Conservation (phyloP, 1,140 invertebrate genomes). For the Panagrolaimus sp. region DNA sequence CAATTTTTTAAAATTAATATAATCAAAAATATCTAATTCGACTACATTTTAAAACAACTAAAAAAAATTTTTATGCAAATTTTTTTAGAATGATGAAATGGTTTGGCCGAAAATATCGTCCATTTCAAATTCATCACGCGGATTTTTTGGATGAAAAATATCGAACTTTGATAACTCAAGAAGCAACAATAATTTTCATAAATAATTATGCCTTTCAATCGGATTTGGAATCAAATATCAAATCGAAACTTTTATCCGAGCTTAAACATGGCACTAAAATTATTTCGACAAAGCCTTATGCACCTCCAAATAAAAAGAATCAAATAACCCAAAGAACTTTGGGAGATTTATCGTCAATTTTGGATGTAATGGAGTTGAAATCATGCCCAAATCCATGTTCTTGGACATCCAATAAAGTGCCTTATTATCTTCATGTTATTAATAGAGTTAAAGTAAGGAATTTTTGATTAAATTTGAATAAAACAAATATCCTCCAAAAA, state of each 20-base stretch:
- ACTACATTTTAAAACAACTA: too few species aligned
- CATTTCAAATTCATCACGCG: slow-evolving; percentile 45
- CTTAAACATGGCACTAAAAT: slow-evolving; percentile 49
- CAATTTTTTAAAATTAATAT: too few species aligned
- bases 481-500: too few species aligned
- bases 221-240: slow-evolving; percentile 53
- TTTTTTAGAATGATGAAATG: slow-evolving; percentile 51
- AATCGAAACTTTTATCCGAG: slow-evolving; percentile 45
- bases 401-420: slow-evolving; percentile 52
- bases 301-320: slow-evolving; percentile 28
- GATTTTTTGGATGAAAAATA: slow-evolving; percentile 53
- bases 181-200: slow-evolving; percentile 59
- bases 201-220: slow-evolving; percentile 57
- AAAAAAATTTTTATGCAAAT: too few species aligned
- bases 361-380: slow-evolving; percentile 50
- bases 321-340: slow-evolving; percentile 49
- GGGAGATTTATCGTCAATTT: slow-evolving; percentile 49
- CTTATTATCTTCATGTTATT: slow-evolving; percentile 55
- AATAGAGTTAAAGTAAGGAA: slow-evolving; percentile 43
- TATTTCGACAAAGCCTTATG: slow-evolving; percentile 54
- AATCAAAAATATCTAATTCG: too few species aligned
- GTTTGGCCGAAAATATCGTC: slow-evolving; percentile 47
- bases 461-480: slow-evolving; percentile 1
- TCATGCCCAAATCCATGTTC: slow-evolving; percentile 49
- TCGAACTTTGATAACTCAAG: slow-evolving; percentile 51